A percentile compares a stretch with the other conserved stretches of the same genome.
Conservation (phyloP, 2,113 vertebrate species). For the Passer domesticus region DNA sequence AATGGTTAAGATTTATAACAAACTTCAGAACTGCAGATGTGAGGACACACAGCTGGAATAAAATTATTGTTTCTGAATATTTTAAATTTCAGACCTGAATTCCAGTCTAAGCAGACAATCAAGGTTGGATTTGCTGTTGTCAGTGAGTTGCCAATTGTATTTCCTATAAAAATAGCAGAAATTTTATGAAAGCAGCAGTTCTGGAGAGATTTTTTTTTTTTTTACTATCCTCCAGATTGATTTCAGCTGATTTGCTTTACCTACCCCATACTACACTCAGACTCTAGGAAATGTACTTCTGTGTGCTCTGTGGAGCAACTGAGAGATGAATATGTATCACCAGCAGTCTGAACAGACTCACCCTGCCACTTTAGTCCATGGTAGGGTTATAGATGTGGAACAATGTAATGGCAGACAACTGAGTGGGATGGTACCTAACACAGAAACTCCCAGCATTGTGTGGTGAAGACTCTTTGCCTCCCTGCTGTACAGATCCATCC, state of each 20-base stretch:
- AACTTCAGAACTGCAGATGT: neutral
- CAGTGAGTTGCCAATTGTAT: neutral
- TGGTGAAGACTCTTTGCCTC: neutral
- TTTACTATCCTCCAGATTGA: neutral
- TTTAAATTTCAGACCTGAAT: neutral
- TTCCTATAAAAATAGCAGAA: neutral
- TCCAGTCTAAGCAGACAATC: neutral
- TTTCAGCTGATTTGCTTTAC: neutral
- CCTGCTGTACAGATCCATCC: neutral
- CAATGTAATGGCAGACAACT: neutral
- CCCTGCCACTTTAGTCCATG: neutral
- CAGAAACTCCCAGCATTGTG: rapidly evolving
- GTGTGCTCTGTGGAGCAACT: neutral
- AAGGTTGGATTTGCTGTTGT: neutral
- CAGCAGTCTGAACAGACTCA: neutral
- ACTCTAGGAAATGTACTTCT: neutral
- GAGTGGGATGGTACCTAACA: neutral
- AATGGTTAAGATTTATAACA: neutral
- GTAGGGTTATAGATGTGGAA: neutral
- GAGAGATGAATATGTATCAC: neutral
- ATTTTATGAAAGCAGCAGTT: neutral
- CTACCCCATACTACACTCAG: rapidly evolving
- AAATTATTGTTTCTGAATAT: neutral
- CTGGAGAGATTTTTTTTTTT: neutral
- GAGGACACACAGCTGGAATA: neutral